Evolutionary conservation across 2,113 vertebrate genomes (phyloP).

Genomic region (Pedionomus torquatus): DNA sequence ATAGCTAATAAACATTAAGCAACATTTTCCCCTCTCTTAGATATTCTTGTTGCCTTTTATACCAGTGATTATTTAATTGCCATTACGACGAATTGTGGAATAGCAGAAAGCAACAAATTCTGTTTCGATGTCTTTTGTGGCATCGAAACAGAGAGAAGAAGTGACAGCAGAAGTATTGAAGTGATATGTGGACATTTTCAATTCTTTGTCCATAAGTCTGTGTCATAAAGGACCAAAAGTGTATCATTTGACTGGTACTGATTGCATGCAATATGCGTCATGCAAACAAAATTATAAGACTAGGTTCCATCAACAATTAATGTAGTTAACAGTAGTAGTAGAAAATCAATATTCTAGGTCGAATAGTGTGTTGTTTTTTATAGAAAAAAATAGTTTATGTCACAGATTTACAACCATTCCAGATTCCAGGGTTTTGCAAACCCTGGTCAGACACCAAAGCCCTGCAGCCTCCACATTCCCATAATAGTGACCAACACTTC

Average conservation of each 20-base stretch:
- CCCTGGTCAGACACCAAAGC: not conserved
- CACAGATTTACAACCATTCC: not conserved
- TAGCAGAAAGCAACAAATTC: not conserved
- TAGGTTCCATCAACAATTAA: not conserved
- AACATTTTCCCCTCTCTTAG: not conserved
- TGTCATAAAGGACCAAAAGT: not conserved
- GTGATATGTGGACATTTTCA: not conserved
- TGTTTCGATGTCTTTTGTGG: not conserved
- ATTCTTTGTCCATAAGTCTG: not conserved
- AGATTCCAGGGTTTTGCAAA: not conserved
- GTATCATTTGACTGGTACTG: not conserved
- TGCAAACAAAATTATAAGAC: not conserved
- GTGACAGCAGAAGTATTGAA: not conserved
- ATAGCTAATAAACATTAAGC: conserved; percentile 8
- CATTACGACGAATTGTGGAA: not conserved
- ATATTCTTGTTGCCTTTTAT: not conserved
- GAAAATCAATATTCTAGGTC: not conserved
- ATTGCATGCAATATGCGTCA: not conserved
- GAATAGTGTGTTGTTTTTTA: not conserved
- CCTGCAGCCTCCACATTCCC: not conserved
- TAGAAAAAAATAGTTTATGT: not conserved
- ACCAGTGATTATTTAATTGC: not conserved
- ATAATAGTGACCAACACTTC: not conserved
- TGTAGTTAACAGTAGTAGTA: not conserved
- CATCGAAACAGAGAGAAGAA: too few species aligned